Evolutionary conservation across 2,113 vertebrate genomes (phyloP).

Genomic region (Bostrychus sinensis): DNA sequence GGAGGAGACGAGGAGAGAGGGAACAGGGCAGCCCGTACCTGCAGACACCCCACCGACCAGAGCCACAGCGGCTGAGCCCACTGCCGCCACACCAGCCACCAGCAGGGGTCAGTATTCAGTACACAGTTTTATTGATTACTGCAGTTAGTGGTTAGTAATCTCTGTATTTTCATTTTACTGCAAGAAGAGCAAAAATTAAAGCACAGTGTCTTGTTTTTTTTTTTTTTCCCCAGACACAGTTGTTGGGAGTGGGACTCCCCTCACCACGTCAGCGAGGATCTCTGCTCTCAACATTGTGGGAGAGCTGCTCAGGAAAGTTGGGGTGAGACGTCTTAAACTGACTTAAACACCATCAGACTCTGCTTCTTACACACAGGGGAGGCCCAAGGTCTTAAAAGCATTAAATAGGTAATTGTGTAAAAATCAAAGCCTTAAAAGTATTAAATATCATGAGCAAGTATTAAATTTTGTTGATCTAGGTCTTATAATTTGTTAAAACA

Average conservation of each 20-base stretch:
- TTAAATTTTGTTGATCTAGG: too few relatives aligned
- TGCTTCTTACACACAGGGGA: neutral
- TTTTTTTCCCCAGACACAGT: constrained; percentile 41
- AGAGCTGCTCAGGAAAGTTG: constrained; percentile 94
- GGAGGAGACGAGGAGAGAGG: constrained; percentile 23
- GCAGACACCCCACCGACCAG: constrained; percentile 76
- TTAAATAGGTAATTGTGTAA: too few relatives aligned
- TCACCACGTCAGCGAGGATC: constrained; percentile 90
- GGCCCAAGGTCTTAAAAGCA: too few relatives aligned
- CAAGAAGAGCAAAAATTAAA: too few relatives aligned
- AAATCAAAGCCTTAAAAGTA: too few relatives aligned
- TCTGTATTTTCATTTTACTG: too few relatives aligned
- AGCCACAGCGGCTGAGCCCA: neutral
- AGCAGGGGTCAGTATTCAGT: neutral
- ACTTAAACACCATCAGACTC: neutral
- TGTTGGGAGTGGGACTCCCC: constrained; percentile 82
- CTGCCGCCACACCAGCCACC: neutral
- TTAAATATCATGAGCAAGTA: too few relatives aligned
- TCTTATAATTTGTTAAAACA: too few relatives aligned
- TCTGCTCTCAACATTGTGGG: constrained; percentile 94
- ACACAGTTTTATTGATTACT: too few relatives aligned
- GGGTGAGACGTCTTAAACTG: constrained; percentile 79
- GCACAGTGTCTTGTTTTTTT: neutral
- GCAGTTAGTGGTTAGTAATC: too few relatives aligned
- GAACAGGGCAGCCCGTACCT: constrained; percentile 69